Conservation (phyloP, 2,113 vertebrate genomes). For the Oryzias woworae region DNA sequence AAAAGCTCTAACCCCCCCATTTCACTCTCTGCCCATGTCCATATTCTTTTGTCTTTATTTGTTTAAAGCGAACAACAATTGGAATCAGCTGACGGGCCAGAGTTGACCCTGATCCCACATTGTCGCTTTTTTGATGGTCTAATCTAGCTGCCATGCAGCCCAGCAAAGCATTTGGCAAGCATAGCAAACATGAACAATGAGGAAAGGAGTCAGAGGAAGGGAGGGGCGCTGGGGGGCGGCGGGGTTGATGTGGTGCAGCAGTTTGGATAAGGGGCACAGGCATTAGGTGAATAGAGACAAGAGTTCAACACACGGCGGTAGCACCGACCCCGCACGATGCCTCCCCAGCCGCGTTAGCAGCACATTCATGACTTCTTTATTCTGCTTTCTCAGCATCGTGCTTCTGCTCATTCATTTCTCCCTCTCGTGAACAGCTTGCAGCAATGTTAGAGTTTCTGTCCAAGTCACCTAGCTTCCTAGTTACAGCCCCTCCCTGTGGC, state of each 20-base stretch:
- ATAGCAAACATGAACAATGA: constrained; percentile 81
- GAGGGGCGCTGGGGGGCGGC: constrained; percentile 37
- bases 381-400: constrained; percentile 64
- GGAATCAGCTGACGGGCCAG: constrained; percentile 76
- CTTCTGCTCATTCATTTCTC: constrained; percentile 37
- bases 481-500: constrained; percentile 14
- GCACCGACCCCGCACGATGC: constrained; percentile 65
- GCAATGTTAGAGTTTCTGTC: constrained; percentile 35
- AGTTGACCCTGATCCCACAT: constrained; percentile 76
- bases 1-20: constrained; percentile 55
- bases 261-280: constrained; percentile 42
- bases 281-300: constrained; percentile 50
- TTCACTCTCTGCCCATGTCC: constrained; percentile 47
- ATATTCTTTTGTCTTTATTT: constrained; percentile 74
- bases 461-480: constrained; percentile 39
- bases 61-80: constrained; percentile 73
- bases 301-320: constrained; percentile 63
- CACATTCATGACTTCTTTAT: constrained; percentile 35
- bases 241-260: constrained; percentile 45
- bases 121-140: constrained; percentile 80
- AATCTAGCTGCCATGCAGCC: constrained; percentile 79
- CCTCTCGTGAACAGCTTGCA: not conserved
- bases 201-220: constrained; percentile 58
- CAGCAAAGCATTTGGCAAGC: constrained; percentile 81
- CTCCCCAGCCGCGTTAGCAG: constrained; percentile 40